Percentiles rank a stretch among this genome's conserved stretches.
These are phyloP conservation scores for Podilymbus podiceps DNA, from an alignment of 2,113 vertebrate species.

Conservation along the genomic window DNA sequence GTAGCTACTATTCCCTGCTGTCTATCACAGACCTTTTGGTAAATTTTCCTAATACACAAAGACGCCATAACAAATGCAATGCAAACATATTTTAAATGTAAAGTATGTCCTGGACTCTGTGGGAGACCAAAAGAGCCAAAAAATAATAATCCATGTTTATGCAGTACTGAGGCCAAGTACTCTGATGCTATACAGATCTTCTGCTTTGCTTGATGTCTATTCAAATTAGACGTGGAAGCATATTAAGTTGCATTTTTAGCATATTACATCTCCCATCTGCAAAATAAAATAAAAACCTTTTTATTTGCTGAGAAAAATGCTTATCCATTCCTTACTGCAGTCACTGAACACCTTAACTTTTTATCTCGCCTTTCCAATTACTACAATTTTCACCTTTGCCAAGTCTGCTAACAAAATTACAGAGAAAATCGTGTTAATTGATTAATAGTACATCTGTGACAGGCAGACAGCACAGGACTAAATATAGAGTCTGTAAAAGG, in stretches of 20 bases:
- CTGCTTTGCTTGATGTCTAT: not conserved
- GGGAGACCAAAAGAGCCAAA: not conserved
- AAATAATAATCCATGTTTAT: not conserved
- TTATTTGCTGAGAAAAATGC: not conserved
- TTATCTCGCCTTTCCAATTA: not conserved
- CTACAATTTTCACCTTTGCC: not conserved
- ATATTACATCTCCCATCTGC: not conserved
- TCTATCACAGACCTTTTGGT: not conserved
- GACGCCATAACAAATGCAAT: not conserved
- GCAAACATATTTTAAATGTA: not conserved
- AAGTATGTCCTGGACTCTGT: not conserved
- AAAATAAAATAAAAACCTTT: not conserved
- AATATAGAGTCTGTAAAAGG: not conserved
- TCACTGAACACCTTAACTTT: not conserved
- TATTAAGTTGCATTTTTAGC: not conserved
- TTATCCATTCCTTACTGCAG: not conserved
- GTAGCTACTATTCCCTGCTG: not conserved
- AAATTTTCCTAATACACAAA: not conserved
- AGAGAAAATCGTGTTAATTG: not conserved
- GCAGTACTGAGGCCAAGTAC: not conserved
- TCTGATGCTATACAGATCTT: not conserved
- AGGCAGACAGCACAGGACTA: not conserved
- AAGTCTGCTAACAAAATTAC: not conserved
- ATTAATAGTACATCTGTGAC: not conserved
- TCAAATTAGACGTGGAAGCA: not conserved